These are phyloP conservation scores for Pardalotus punctatus DNA, from an alignment of 2,113 vertebrate species.

Conservation along the genomic window DNA sequence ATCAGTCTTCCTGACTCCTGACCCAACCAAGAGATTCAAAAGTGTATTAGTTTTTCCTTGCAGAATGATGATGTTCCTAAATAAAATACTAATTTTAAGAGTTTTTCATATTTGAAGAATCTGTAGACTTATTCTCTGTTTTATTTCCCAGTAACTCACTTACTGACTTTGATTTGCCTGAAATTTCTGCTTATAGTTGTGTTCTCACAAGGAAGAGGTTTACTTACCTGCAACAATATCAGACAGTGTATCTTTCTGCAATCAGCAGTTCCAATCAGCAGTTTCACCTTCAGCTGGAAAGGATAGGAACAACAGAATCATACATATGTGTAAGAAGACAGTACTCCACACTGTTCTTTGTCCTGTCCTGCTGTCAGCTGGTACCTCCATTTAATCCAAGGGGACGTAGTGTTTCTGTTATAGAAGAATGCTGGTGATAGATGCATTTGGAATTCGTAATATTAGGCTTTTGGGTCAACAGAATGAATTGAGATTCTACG, in stretches of 20 bases:
- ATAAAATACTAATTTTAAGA: neutral
- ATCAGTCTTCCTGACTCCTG: neutral
- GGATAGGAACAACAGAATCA: neutral
- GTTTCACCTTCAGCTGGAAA: neutral
- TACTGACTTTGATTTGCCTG: neutral
- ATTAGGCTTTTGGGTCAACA: neutral
- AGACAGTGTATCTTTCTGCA: neutral
- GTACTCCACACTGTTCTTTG: neutral
- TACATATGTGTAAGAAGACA: neutral
- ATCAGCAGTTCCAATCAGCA: neutral
- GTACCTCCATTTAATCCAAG: neutral
- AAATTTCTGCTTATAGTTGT: neutral
- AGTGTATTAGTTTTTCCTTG: neutral
- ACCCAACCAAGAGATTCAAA: neutral
- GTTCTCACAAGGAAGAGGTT: neutral
- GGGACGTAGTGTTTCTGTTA: rapidly evolving
- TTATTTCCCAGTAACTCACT: neutral
- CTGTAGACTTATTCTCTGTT: rapidly evolving
- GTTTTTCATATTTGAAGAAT: neutral
- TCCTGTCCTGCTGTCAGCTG: neutral
- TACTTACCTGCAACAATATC: neutral
- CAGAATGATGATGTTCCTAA: neutral
- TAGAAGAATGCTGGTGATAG: neutral
- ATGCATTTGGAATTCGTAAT: neutral
- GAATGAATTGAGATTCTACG: neutral